These are phyloP conservation scores for Cyrtonyx montezumae DNA, from an alignment of 2,113 vertebrate species.

Conservation along the genomic window DNA sequence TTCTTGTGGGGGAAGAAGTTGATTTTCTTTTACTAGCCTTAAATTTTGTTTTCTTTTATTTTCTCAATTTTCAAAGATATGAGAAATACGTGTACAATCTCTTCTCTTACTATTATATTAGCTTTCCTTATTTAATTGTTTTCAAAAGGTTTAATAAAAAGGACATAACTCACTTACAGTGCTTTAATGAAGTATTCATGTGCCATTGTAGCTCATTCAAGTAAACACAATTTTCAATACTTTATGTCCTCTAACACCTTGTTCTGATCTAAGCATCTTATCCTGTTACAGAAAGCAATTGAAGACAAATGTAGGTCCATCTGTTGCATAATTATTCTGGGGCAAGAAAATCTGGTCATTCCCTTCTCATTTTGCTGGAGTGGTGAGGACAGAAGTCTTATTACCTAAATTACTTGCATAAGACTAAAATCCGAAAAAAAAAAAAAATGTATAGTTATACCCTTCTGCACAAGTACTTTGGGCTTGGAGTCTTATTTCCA, in stretches of 20 bases:
- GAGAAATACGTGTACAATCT: neutral
- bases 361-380: neutral
- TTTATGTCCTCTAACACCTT: neutral
- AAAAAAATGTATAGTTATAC: neutral
- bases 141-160: neutral
- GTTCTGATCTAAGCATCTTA: neutral
- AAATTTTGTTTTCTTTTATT: neutral
- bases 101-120: neutral
- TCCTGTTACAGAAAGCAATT: neutral
- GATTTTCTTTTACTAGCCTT: neutral
- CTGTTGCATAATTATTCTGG: neutral
- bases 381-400: neutral
- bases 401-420: neutral
- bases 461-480: neutral
- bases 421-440: neutral
- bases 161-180: neutral
- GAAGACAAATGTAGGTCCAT: neutral
- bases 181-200: neutral
- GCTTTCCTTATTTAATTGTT: neutral
- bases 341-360: neutral
- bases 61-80: neutral
- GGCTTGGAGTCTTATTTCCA: neutral
- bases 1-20: neutral
- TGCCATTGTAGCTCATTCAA: neutral
- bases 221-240: neutral